Conservation (phyloP, 2,113 vertebrate genomes). For the Capricornis sumatraensis region DNA sequence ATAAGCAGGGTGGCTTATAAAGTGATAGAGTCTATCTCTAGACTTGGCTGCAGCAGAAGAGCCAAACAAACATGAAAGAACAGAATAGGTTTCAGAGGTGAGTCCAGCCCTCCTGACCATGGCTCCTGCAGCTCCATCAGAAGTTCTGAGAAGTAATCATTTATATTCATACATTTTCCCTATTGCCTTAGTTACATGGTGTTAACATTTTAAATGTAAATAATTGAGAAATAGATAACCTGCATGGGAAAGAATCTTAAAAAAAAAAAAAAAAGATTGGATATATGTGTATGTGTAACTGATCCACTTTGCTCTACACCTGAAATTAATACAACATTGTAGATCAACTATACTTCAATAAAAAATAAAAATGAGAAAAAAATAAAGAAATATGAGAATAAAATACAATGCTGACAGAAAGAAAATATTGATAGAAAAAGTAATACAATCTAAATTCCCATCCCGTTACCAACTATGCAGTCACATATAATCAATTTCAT, state of each 20-base stretch:
- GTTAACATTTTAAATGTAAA: not conserved
- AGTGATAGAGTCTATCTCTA: not conserved
- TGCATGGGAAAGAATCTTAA: not conserved
- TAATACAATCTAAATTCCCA: not conserved
- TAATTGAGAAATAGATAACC: not conserved
- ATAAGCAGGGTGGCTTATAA: not conserved
- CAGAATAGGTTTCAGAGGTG: rapidly evolving
- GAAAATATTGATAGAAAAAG: not conserved
- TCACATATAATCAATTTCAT: not conserved
- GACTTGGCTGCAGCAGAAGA: not conserved
- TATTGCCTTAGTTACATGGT: not conserved
- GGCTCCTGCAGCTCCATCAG: not conserved
- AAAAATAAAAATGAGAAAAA: not conserved
- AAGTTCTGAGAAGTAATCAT: not conserved
- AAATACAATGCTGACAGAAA: not conserved
- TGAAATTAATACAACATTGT: not conserved
- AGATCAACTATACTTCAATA: not conserved
- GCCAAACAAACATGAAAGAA: not conserved
- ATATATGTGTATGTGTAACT: not conserved
- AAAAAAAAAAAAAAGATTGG: not conserved
- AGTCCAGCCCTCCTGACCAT: rapidly evolving
- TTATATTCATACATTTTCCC: not conserved
- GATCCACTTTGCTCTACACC: not conserved
- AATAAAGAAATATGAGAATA: not conserved
- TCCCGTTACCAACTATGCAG: not conserved